Base-by-base conservation (phyloP, 2,797 vertebrate species). In the Aplochiton taeniatus region DNA sequence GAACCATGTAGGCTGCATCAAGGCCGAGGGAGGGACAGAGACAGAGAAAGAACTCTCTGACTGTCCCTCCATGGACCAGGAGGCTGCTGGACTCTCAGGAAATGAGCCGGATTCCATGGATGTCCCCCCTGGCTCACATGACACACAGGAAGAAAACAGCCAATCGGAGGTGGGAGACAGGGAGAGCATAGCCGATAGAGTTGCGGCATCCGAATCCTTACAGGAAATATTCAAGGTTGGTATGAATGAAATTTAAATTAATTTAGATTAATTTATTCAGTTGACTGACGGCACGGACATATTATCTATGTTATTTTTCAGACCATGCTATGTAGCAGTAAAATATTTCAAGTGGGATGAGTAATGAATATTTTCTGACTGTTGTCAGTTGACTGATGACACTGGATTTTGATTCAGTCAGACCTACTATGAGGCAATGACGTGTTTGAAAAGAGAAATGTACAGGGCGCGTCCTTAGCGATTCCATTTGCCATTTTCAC, bases 181-280 rank as follows among this genome's bases (percentile, higher is more conserved):
- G 83, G 86, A 83, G 66, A 83, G 75, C 68, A 79, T 77, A 63
- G 74, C 80, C 68, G 84, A 90, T 86, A 84, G 78, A 0, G 78
- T 85, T 7, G 72, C 67, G 4, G 70, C 76, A 20, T 80, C 86
- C 19, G 77, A 90, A 70, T 90, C 87, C 66, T 90, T 86, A 18
- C 88, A 90, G 71, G 89, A 91, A 81, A 87, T 90, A 82, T 91
- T 91, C 70, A 93, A 93, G 91, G 92, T 93, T 57, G 65, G 77
- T 61, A 87, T 66, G 83, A 83, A 62, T 43, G 58, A 61, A 66
- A 59, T 72, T 41, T 43, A 31, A 70, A 48, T 13, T 46, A 6
- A 12, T n/a, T n/a, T 72, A 7, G 31, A 31, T 31, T 2, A 2
- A 31, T 31, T 31, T 6, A 31, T 31, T 31, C 6, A 31, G 31